These are phyloP conservation scores for Matsumurasca onukii DNA, from an alignment of 1,140 invertebrate genomes.

Conservation along the genomic window DNA sequence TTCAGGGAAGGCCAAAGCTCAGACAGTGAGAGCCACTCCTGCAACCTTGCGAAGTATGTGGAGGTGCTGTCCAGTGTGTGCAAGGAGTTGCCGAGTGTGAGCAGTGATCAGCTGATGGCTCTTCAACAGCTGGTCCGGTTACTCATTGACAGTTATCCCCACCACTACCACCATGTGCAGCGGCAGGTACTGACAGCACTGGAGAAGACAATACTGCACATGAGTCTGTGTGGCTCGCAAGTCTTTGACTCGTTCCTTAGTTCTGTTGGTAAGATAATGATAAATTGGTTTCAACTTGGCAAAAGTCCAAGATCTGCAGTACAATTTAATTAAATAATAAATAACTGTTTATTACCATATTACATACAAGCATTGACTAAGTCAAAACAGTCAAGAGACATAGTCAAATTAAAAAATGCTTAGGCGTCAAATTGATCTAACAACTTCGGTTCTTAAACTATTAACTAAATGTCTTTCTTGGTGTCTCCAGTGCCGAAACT, in stretches of 20 bases:
- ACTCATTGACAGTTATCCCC: background rate
- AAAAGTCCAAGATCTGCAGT: too few species aligned
- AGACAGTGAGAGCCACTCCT: background rate
- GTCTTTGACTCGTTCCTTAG: background rate
- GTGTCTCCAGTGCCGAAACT: too few species aligned
- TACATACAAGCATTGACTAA: too few species aligned
- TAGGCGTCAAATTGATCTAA: background rate
- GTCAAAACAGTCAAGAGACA: background rate
- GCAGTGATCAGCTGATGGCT: background rate
- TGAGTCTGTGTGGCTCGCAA: background rate
- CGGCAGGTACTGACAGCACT: background rate
- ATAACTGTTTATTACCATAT: background rate
- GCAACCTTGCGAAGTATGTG: constrained; percentile 1
- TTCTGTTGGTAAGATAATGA: background rate
- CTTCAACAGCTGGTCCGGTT: background rate
- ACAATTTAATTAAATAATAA: background rate
- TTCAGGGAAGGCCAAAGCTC: background rate
- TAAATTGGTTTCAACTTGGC: too few species aligned
- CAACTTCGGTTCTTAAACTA: background rate
- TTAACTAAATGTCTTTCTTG: too few species aligned
- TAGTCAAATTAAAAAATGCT: background rate
- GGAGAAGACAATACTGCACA: background rate
- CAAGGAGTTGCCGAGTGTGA: background rate
- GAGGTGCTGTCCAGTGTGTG: constrained; percentile 1
- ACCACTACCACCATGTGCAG: background rate